These are phyloP conservation scores for Rhea pennata DNA, from an alignment of 2,113 vertebrate species.

Conservation along the genomic window DNA sequence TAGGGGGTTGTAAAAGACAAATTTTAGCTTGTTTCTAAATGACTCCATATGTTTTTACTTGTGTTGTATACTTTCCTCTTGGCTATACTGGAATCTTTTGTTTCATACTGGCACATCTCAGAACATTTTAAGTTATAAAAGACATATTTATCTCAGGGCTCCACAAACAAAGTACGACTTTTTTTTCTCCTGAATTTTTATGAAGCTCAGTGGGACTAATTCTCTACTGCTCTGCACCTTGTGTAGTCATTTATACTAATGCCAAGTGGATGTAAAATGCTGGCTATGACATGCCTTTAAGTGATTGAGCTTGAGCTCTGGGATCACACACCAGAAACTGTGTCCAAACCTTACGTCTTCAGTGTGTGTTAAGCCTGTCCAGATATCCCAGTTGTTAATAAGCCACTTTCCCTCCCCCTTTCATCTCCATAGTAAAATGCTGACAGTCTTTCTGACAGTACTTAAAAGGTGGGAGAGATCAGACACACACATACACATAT, in stretches of 20 bases:
- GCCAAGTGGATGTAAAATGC: neutral
- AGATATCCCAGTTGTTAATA: neutral
- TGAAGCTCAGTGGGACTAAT: neutral
- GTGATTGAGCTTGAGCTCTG: neutral
- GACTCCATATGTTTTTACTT: neutral
- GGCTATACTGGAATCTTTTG: neutral
- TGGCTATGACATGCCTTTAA: neutral
- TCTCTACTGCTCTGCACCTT: neutral
- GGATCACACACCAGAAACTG: neutral
- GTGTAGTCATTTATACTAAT: neutral
- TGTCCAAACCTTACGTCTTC: neutral
- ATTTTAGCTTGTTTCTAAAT: neutral
- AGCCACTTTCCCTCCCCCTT: neutral
- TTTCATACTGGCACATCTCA: neutral
- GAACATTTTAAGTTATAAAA: neutral
- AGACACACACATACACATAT: neutral
- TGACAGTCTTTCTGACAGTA: fast-evolving
- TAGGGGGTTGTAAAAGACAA: neutral
- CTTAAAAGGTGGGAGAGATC: neutral
- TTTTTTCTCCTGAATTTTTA: neutral
- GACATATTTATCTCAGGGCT: neutral
- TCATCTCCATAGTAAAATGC: neutral
- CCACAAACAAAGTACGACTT: neutral
- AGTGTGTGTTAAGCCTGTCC: neutral
- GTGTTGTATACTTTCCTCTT: neutral